A percentile compares a stretch with the other conserved stretches of the same genome.
phyloP scores from a whole-genome alignment of 2,113 vertebrate genomes.

The Xenopus tropicalis region DNA sequence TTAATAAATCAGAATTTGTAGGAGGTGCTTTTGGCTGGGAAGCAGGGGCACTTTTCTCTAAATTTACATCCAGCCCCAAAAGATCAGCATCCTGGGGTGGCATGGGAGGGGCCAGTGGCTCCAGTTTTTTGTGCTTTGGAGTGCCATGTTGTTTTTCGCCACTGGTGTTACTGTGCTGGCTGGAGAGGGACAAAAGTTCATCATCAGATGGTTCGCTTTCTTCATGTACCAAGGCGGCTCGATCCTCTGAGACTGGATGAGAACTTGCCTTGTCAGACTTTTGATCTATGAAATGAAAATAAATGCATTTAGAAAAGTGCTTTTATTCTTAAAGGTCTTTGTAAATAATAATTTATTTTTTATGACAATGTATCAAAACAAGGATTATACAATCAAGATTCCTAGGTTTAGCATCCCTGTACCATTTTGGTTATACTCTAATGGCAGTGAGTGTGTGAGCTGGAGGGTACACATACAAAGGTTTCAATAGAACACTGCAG shows the following conservation, averaged over 20 bases:
- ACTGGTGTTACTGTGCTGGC: constrained; percentile 81
- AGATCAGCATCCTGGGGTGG: constrained; percentile 85
- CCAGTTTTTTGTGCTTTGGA: constrained; percentile 67
- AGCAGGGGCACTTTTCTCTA: constrained; percentile 61
- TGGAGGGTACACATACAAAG: no score
- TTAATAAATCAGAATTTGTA: constrained; percentile 84
- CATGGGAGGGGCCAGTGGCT: constrained; percentile 53
- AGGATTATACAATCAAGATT: fast-evolving
- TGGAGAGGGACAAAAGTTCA: constrained; percentile 93
- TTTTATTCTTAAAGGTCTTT: constrained; percentile 4
- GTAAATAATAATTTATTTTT: neutral
- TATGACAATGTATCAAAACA: neutral
- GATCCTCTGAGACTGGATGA: constrained; percentile 73
- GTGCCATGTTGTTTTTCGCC: constrained; percentile 66
- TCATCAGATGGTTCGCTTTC: constrained; percentile 97
- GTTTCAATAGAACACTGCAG: no score
- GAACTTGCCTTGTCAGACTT: constrained; percentile 71
- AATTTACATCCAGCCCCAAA: constrained; percentile 80
- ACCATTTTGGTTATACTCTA: no score
- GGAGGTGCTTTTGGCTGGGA: constrained; percentile 64
- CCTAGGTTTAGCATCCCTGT: no score
- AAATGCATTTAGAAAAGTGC: neutral
- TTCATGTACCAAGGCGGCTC: constrained; percentile 75
- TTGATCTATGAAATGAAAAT: constrained; percentile 62
- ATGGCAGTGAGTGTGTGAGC: no score